Percentiles rank a stretch among this genome's conserved stretches.
Conservation (phyloP, 2,797 vertebrate species). For the Trachops cirrhosus region DNA sequence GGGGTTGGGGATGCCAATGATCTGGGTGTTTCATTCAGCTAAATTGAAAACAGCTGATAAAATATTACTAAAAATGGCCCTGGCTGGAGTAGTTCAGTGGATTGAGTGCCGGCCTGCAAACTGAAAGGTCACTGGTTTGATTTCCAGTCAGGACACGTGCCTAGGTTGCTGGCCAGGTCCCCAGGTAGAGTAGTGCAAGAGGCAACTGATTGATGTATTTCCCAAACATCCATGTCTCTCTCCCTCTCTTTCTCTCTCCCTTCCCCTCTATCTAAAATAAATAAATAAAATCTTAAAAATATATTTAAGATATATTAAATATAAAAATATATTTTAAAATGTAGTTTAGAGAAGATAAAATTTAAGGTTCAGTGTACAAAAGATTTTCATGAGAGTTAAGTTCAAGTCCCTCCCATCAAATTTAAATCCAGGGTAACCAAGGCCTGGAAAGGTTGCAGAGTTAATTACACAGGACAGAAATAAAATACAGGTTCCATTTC, state of each 20-base stretch:
- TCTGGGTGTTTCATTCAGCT: constrained; percentile 7
- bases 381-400: neutral
- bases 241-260: no score
- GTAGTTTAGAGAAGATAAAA: neutral
- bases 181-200: no score
- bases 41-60: constrained; percentile 27
- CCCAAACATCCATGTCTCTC: no score
- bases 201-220: no score
- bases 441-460: neutral
- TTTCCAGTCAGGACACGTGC: no score
- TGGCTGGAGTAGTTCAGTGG: no score
- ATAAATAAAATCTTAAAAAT: no score
- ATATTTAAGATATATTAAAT: no score
- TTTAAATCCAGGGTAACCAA: neutral
- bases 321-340: neutral
- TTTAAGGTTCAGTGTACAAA: constrained; percentile 1
- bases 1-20: neutral
- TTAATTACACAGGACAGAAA: neutral
- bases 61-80: neutral
- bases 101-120: no score
- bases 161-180: no score
- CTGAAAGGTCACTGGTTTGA: no score
- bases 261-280: no score
- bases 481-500: neutral
- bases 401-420: neutral